Percentiles rank a stretch among this genome's conserved stretches.
Evolutionary conservation across 2,797 vertebrate species (phyloP).

Genomic region (Helarctos malayanus): DNA sequence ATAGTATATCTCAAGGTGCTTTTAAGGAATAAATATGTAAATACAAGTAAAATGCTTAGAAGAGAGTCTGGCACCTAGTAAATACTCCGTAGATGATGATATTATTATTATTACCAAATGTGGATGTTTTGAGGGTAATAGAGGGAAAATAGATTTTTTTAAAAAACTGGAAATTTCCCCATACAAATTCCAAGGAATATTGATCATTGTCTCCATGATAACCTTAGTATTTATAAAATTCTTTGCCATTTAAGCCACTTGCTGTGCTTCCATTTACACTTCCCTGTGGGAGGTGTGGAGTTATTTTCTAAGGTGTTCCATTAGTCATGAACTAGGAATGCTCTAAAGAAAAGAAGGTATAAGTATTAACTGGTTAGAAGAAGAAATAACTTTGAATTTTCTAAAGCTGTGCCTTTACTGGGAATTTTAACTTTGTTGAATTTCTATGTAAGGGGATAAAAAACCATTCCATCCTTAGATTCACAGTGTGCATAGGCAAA

Average conservation of each 20-base stretch:
- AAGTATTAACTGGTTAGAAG: not conserved
- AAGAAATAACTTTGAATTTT: constrained; percentile 48
- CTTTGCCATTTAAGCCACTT: not conserved
- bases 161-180: not conserved
- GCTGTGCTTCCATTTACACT: not conserved
- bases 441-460: constrained; percentile 41
- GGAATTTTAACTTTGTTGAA: constrained; percentile 24
- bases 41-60: not conserved
- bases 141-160: not conserved
- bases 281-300: not conserved
- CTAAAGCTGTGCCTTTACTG: constrained; percentile 14
- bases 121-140: constrained; percentile 15
- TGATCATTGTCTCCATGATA: not conserved
- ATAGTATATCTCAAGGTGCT: not conserved
- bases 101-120: not conserved
- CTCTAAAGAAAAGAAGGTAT: not conserved
- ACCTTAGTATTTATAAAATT: not conserved
- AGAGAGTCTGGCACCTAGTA: not conserved
- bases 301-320: not conserved
- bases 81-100: not conserved
- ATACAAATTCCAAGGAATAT: not conserved
- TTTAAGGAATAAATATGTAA: not conserved
- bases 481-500: constrained; percentile 8
- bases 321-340: not conserved
- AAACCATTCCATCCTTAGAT: not conserved